Conservation (phyloP, 92 coral and sea anemone genomes). For the Diadumene lineata region DNA sequence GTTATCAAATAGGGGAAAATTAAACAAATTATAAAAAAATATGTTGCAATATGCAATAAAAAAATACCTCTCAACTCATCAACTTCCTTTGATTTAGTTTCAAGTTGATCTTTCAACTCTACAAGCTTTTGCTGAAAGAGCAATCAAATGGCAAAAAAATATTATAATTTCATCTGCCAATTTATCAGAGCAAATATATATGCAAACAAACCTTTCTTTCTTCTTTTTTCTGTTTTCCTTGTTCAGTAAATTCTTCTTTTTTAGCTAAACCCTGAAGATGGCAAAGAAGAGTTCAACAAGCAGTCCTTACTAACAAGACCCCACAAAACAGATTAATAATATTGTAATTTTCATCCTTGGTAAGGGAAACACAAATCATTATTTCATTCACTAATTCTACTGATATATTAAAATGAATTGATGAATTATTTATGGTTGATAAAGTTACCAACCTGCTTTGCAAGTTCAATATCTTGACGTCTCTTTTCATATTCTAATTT, state of each 20-base stretch:
- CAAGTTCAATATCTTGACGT: slow-evolving; percentile 80
- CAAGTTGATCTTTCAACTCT: slow-evolving; percentile 77
- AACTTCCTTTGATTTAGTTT: slow-evolving; percentile 68
- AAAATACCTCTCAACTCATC: slow-evolving; percentile 78
- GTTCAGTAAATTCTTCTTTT: slow-evolving; percentile 70
- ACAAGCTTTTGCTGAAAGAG: slow-evolving; percentile 84
- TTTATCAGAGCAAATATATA: background rate
- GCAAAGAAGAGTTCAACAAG: background rate
- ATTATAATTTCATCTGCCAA: background rate
- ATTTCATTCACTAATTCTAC: too few species aligned
- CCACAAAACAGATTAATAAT: too few species aligned
- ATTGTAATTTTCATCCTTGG: too few species aligned
- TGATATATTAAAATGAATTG: too few species aligned
- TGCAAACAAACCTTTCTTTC: slow-evolving; percentile 69
- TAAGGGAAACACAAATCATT: too few species aligned
- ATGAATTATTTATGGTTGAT: too few species aligned
- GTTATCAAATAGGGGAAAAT: too few species aligned
- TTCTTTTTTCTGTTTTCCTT: slow-evolving; percentile 84
- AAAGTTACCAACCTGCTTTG: slow-evolving; percentile 76
- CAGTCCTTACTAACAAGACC: background rate
- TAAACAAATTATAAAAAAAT: too few species aligned
- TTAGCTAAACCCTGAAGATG: slow-evolving; percentile 68
- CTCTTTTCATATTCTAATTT: slow-evolving; percentile 79
- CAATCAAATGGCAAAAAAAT: background rate
- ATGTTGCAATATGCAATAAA: too few species aligned